Percentiles rank a stretch among this genome's conserved stretches.
These are phyloP conservation scores for Okapia johnstoni DNA, from an alignment of 2,113 vertebrate species.

Conservation along the genomic window DNA sequence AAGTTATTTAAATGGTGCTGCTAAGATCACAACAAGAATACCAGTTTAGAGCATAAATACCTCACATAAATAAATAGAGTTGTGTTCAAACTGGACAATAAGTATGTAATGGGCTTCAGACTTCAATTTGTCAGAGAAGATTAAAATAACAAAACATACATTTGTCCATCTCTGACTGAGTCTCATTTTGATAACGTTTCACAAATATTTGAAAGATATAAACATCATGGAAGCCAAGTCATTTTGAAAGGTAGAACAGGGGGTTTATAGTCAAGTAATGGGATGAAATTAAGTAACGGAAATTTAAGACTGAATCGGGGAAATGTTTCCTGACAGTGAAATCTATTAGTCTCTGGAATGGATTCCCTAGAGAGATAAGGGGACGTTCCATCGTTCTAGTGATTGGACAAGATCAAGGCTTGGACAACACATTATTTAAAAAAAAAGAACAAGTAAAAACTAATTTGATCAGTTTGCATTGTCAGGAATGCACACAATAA, in stretches of 20 bases:
- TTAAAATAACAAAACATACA: slow-evolving; percentile 66
- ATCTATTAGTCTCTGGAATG: slow-evolving; percentile 78
- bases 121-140: slow-evolving; percentile 68
- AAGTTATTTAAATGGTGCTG: neutral
- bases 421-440: slow-evolving; percentile 63
- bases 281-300: slow-evolving; percentile 78
- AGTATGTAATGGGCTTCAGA: slow-evolving; percentile 48
- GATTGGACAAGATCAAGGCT: slow-evolving; percentile 70
- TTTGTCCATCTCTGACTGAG: slow-evolving; percentile 57
- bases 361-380: slow-evolving; percentile 69
- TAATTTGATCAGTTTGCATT: slow-evolving; percentile 63
- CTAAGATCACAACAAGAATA: neutral
- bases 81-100: slow-evolving; percentile 39
- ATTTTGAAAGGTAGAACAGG: slow-evolving; percentile 73
- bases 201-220: slow-evolving; percentile 65
- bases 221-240: slow-evolving; percentile 67
- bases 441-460: slow-evolving; percentile 39
- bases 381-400: slow-evolving; percentile 73
- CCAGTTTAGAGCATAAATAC: neutral
- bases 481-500: slow-evolving; percentile 42
- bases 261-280: slow-evolving; percentile 76
- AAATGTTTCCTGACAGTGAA: slow-evolving; percentile 79
- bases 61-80: slow-evolving; percentile 25
- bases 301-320: slow-evolving; percentile 76
- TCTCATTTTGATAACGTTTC: slow-evolving; percentile 58